These are phyloP conservation scores for Agapetus fuscipes DNA, from an alignment of 2,888 invertebrate species.

Conservation along the genomic window DNA sequence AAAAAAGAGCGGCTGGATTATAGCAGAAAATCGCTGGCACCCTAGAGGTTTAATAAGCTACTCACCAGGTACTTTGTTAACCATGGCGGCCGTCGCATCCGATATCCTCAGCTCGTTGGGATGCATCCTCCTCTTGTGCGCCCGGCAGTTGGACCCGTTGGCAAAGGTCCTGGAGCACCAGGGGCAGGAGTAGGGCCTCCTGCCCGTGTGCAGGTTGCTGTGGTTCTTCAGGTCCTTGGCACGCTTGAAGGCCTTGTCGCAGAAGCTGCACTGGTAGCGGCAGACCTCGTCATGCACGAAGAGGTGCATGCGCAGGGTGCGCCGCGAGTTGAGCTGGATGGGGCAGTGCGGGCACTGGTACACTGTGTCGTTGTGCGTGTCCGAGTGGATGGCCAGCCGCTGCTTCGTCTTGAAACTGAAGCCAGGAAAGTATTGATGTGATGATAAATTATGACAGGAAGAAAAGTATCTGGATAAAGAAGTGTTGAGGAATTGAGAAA, in stretches of 20 bases:
- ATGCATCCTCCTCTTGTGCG: conserved; percentile 28
- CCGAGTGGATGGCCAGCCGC: conserved; percentile 31
- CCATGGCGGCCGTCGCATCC: conserved; percentile 22
- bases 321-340: conserved; percentile 32
- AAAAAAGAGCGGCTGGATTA: too few relatives aligned
- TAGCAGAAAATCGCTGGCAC: too few relatives aligned
- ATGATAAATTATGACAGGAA: too few relatives aligned
- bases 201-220: conserved; percentile 26
- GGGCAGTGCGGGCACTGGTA: conserved; percentile 36
- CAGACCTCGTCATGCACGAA: conserved; percentile 26
- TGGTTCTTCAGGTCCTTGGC: conserved; percentile 26
- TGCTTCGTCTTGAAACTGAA: conserved; percentile 27
- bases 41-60: too few relatives aligned
- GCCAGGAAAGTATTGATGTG: too few relatives aligned
- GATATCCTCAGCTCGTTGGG: conserved; percentile 25
- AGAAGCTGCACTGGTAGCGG: conserved; percentile 26
- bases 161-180: conserved; percentile 27
- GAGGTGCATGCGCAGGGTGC: conserved; percentile 39
- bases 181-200: conserved; percentile 26
- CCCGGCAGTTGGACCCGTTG: conserved; percentile 27
- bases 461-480: too few relatives aligned
- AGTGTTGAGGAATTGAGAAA: too few relatives aligned
- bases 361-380: conserved; percentile 32
- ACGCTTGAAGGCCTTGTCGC: conserved; percentile 26
- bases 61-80: conserved; percentile 19